phyloP scores from a whole-genome alignment of 1,140 invertebrate genomes.

The Listronotus oregonensis region DNA sequence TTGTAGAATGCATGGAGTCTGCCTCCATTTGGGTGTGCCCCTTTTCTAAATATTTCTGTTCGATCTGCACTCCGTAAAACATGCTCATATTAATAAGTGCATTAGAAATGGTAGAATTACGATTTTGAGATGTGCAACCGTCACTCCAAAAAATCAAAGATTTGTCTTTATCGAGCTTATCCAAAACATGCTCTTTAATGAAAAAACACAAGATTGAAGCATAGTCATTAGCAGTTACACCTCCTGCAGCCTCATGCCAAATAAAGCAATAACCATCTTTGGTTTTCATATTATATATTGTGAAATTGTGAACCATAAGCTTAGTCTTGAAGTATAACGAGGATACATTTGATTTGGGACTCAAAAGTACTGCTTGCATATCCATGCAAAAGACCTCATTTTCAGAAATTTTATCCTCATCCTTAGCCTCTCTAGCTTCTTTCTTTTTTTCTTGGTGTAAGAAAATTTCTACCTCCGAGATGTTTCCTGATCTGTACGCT shows the following conservation, averaged over 20 bases:
- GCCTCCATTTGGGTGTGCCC: conserved; percentile 17
- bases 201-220: too few relatives aligned
- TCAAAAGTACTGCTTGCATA: conserved; percentile 42
- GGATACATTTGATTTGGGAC: conserved; percentile 42
- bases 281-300: too few relatives aligned
- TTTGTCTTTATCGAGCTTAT: too few relatives aligned
- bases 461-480: neutral
- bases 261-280: too few relatives aligned
- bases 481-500: neutral
- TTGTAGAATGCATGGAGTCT: conserved; percentile 1
- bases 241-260: too few relatives aligned
- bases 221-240: too few relatives aligned
- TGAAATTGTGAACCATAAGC: too few relatives aligned
- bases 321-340: conserved; percentile 44
- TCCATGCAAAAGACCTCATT: conserved; percentile 41
- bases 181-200: too few relatives aligned
- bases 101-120: conserved; percentile 9
- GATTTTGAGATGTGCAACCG: conserved; percentile 9
- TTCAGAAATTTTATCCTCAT: neutral
- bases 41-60: conserved; percentile 18
- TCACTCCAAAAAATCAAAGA: too few relatives aligned
- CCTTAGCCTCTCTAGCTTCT: neutral
- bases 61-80: neutral
- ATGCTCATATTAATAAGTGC: conserved; percentile 15
- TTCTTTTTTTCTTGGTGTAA: conserved; percentile 3